A percentile compares a stretch with the other conserved stretches of the same genome.
These are phyloP conservation scores for Dichetophora obliterata DNA, from an alignment of 2,888 invertebrate species.

Conservation along the genomic window DNA sequence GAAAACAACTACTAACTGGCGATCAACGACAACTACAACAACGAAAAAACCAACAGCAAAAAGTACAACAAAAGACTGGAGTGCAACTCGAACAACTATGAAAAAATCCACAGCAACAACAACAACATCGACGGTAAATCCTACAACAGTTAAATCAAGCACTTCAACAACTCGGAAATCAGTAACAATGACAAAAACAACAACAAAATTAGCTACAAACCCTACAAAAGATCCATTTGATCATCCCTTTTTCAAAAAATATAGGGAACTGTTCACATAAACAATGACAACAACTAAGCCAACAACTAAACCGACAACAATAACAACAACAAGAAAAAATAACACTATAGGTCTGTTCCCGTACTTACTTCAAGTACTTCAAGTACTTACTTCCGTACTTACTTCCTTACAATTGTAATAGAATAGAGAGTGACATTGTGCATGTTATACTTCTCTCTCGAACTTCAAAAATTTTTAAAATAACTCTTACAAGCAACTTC, in stretches of 20 bases:
- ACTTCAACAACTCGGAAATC: background rate
- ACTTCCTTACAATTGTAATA: too few species aligned
- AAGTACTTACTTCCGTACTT: too few species aligned
- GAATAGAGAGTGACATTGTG: too few species aligned
- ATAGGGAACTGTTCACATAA: conserved; percentile 34
- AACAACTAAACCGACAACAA: background rate
- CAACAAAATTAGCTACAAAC: background rate
- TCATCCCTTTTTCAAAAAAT: conserved; percentile 49
- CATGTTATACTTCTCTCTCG: too few species aligned
- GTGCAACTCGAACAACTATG: too few species aligned
- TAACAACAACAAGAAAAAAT: background rate
- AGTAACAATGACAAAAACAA: conserved; percentile 6
- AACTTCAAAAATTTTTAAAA: too few species aligned
- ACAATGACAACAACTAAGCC: conserved; percentile 5
- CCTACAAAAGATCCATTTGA: conserved; percentile 45
- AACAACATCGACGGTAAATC: conserved; percentile 12
- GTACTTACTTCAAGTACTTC: too few species aligned
- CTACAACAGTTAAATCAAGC: conserved; percentile 21
- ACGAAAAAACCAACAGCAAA: conserved; percentile 17
- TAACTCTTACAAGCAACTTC: too few species aligned
- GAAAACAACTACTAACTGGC: conserved; percentile 1
- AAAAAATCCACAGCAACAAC: conserved; percentile 15
- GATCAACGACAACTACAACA: conserved; percentile 13
- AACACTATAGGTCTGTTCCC: too few species aligned
- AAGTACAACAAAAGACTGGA: background rate